Percentiles rank a stretch among this genome's conserved stretches.
Evolutionary conservation across 2,797 vertebrate genomes (phyloP).

Genomic region (Emys orbicularis): DNA sequence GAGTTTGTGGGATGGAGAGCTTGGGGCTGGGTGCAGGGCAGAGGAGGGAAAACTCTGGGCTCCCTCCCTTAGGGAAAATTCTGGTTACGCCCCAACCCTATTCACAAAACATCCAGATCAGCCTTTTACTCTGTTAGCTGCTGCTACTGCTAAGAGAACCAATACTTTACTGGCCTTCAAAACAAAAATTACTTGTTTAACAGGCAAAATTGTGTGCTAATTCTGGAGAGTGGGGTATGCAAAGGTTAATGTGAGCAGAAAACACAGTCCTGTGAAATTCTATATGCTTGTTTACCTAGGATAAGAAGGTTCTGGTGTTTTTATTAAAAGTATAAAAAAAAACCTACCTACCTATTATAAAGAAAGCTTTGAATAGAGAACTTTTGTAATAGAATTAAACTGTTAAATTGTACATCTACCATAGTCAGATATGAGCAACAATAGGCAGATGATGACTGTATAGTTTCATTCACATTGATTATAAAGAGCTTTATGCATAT

Average conservation of each 20-base stretch:
- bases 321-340: not conserved
- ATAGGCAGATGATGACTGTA: not conserved
- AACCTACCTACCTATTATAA: not conserved
- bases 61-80: not conserved
- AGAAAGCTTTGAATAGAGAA: not conserved
- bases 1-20: not conserved
- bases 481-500: not conserved
- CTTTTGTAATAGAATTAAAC: not conserved
- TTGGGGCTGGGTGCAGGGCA: not conserved
- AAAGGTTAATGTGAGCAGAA: not conserved
- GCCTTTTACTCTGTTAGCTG: not conserved
- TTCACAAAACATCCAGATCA: not conserved
- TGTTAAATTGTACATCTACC: not conserved
- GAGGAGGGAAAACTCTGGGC: not conserved
- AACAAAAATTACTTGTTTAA: not conserved
- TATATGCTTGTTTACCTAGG: not conserved
- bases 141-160: not conserved
- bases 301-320: not conserved
- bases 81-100: not conserved
- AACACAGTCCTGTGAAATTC: not conserved
- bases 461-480: not conserved
- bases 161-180: not conserved
- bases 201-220: not conserved
- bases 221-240: not conserved
- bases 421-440: not conserved